phyloP scores from a whole-genome alignment of 2,888 invertebrate species.

The Mystacides longicornis region DNA sequence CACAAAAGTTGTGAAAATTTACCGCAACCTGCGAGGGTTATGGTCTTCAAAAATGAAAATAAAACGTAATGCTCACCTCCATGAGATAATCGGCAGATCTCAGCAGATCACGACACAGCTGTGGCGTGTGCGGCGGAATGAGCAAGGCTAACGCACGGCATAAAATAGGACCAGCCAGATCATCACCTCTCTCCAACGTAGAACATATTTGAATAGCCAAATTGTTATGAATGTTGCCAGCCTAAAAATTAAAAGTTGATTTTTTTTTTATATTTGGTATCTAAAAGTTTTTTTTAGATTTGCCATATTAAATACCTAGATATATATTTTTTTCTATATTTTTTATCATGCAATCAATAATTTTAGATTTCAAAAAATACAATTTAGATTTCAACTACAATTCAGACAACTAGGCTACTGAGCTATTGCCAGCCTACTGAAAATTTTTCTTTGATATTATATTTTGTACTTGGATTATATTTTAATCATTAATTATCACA shows the following conservation, averaged over 20 bases:
- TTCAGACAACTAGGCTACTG: no score
- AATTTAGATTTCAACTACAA: no score
- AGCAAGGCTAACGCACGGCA: constrained; percentile 43
- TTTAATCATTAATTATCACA: no score
- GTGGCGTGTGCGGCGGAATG: constrained; percentile 38
- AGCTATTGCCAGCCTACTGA: no score
- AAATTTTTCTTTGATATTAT: no score
- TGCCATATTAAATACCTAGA: background rate
- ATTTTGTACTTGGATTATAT: no score
- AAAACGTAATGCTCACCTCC: constrained; percentile 27
- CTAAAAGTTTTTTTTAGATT: background rate
- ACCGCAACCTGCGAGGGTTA: no score
- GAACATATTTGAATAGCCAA: constrained; percentile 37
- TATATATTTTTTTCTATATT: background rate
- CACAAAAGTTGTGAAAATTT: no score
- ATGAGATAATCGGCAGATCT: constrained; percentile 34
- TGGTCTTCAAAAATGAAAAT: background rate
- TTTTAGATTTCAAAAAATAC: no score
- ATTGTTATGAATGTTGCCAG: constrained; percentile 41
- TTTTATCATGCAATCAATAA: background rate
- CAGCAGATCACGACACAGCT: constrained; percentile 35
- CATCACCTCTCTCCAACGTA: constrained; percentile 34
- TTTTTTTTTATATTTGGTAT: background rate
- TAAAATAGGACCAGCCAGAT: constrained; percentile 34
- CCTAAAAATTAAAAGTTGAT: constrained; percentile 28